Base-by-base conservation (phyloP, 1,140 invertebrate species). In the Atopsyche davidsoni region DNA sequence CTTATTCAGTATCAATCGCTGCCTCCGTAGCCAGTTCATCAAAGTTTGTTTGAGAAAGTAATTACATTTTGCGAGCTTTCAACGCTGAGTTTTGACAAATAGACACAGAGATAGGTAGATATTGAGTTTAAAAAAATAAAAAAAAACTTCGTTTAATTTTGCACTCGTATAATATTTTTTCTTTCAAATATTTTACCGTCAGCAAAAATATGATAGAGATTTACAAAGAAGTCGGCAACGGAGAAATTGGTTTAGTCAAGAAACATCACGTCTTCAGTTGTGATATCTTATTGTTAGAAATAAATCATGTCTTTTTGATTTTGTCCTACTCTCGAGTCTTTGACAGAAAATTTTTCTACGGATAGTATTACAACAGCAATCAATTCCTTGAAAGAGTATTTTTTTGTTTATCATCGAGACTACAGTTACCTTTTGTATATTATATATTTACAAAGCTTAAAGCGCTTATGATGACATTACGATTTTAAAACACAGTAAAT, bases 191-290 rank as follows among this genome's bases (percentile, higher is more conserved):
- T 28, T 28, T 28, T 28, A 28, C 24, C 6, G 24, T n/a, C 24
- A 7, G 7, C 25, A 28, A 28, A 28, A 28, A n/a, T 7, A 28
- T 28, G 25, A 28, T 28, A n/a, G 7, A 7, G n/a, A 7, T 28
- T 7, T 7, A 28, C 6, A 7, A 28, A 28, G n/a, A 43, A n/a
- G 17, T 41, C 6, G 17, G 19, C 19, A 18, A 25, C 22, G n/a
- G 9, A 41, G n/a, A 13, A 43, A 43, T 43, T 43, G 41, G 17
- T 22, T 22, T 28, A 43, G 41, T 43, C 4, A 43, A 13, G 21
- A 22, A 43, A 43, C 3, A 43, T 18, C 41, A 43, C 41, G n/a
- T 28, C 25, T n/a, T 7, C n/a, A 28, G 25, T n/a, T 28, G n/a
- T n/a, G n/a, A n/a, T n/a, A n/a, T n/a, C n/a, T n/a, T n/a, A n/a